Evolutionary conservation across 2,888 invertebrate genomes (phyloP).

Genomic region (Sepiola atlantica): DNA sequence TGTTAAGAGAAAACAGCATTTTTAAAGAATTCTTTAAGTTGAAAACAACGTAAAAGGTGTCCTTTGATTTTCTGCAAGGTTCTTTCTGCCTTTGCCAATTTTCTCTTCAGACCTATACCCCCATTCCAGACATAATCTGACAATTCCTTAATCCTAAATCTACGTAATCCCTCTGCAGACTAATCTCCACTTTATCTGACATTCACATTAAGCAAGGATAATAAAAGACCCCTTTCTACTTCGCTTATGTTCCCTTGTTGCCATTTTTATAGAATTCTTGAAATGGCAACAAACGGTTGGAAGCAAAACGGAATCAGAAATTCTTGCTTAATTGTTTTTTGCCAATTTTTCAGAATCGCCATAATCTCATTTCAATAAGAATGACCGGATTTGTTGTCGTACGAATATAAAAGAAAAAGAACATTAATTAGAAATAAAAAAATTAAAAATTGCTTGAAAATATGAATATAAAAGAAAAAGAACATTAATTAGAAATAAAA

Average conservation of each 20-base stretch:
- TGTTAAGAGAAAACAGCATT: not conserved
- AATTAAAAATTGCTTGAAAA: too few relatives aligned
- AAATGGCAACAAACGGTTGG: not conserved
- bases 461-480: too few relatives aligned
- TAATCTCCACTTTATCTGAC: not conserved
- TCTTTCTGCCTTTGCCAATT: not conserved
- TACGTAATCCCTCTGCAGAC: not conserved
- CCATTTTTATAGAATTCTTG: not conserved
- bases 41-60: not conserved
- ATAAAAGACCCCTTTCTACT: not conserved
- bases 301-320: not conserved
- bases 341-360: too few relatives aligned
- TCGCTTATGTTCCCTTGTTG: not conserved
- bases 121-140: not conserved
- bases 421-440: too few relatives aligned
- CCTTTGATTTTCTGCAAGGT: not conserved
- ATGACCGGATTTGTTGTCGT: too few relatives aligned
- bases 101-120: not conserved
- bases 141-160: constrained; percentile 8
- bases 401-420: too few relatives aligned
- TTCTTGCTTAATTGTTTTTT: not conserved
- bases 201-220: not conserved
- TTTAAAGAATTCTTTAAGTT: not conserved
- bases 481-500: too few relatives aligned
- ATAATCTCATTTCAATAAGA: too few relatives aligned